Evolutionary conservation across 2,797 vertebrate species (phyloP).

Genomic region (Falco biarmicus): DNA sequence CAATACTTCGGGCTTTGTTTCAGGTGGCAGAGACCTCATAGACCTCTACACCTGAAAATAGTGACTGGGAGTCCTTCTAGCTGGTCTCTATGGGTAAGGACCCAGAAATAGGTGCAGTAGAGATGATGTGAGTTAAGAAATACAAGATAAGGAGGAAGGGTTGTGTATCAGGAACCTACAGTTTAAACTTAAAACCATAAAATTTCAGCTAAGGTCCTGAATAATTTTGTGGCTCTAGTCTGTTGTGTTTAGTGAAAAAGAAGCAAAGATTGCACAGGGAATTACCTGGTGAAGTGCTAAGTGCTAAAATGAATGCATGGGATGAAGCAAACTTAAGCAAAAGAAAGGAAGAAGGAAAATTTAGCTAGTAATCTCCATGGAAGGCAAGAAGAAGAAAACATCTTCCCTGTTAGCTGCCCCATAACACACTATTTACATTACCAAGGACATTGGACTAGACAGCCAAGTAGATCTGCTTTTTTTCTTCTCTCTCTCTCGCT

Average conservation of each 20-base stretch:
- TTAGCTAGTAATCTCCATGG: not conserved
- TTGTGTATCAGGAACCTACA: not conserved
- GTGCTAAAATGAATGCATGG: not conserved
- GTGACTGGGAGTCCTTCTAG: not conserved
- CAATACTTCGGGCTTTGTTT: rapidly evolving
- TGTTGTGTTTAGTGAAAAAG: not conserved
- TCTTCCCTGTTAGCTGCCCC: not conserved
- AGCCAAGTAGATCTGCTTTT: not conserved
- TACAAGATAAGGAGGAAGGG: not conserved
- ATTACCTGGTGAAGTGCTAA: not conserved
- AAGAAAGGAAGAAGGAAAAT: not conserved
- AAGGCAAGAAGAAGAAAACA: not conserved
- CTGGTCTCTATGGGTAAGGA: not conserved
- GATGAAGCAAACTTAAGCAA: not conserved
- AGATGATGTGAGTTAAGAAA: not conserved
- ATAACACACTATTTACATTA: not conserved
- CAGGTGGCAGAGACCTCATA: not conserved
- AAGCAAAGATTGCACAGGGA: not conserved
- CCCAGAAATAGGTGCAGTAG: not conserved
- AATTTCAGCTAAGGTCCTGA: not conserved
- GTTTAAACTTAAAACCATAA: not conserved
- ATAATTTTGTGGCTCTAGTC: not conserved
- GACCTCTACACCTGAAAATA: not conserved
- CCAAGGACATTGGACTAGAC: not conserved
- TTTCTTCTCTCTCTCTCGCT: rapidly evolving